Evolutionary conservation across 1,140 invertebrate species (phyloP), one percentile per base, ranked within the genome.

Genomic region (Aphidius ervi): DNA sequence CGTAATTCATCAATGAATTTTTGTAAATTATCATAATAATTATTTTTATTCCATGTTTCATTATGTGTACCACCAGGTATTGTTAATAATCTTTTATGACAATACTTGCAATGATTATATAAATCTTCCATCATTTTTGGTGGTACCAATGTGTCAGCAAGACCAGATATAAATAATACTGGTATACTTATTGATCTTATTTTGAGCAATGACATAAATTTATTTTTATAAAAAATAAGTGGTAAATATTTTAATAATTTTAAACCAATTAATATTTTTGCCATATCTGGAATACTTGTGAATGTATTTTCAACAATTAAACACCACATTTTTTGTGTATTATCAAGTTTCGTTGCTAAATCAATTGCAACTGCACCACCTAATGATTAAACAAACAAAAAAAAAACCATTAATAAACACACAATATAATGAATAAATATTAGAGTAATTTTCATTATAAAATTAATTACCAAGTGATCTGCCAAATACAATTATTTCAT

Each of bases 281-380:
- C 93, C 87, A 97, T 95, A 65, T 94, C 92, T 39, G 92, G 93
- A 76, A 98, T 93, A 72, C 90, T 94, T 7, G 93, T 96, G 72
- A 98, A 98, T 46, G 94, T 96, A 74, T 98, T 98, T 80, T 98
- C 95, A 40, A 97, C 82, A 65, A 98, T 86, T 63, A 96, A 76
- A 68, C 88, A 93, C 85, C 89, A 88, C 61, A 96, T 87, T 80
- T 87, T 90, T 72, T 84, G 84, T 46, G 81, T 78, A 74, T 90
- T 90, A 63, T 91, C 85, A 50, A 85, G 77, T 63, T 87, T 85
- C 50, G 86, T 85, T 10, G 90, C 89, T 63, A 95, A 81, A 79
- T 95, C 90, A 67, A 96, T 90, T 0, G 90, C 92, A 37, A 96
- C 87, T 16, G 92, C 92, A 47, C 92, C 93, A 69, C 91, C 91